phyloP scores from a whole-genome alignment of 2,797 vertebrate genomes.

The Urocyon cinereoargenteus region DNA sequence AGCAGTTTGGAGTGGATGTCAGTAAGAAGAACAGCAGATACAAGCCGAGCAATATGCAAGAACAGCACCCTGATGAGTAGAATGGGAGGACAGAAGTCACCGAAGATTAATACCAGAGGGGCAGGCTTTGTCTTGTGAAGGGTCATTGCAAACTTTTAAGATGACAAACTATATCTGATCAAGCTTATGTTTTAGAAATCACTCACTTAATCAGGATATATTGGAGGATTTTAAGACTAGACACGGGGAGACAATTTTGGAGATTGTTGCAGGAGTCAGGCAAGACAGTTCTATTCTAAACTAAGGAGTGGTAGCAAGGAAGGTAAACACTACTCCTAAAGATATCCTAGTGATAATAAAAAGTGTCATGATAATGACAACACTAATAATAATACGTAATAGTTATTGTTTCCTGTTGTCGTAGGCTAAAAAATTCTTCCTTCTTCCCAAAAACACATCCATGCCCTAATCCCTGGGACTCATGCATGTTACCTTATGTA shows the following conservation, averaged over 20 bases:
- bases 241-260: not conserved
- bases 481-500: not conserved
- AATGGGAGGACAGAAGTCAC: not conserved
- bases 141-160: not conserved
- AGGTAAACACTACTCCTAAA: not conserved
- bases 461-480: not conserved
- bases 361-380: not conserved
- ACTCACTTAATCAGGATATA: not conserved
- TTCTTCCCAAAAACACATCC: not conserved
- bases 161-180: not conserved
- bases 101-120: not conserved
- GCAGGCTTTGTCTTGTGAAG: not conserved
- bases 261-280: not conserved
- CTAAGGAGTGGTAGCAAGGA: not conserved
- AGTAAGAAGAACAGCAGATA: not conserved
- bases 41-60: not conserved
- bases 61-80: not conserved
- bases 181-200: slow-evolving; percentile 3
- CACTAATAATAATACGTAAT: not conserved
- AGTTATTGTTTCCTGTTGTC: not conserved
- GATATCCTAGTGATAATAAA: not conserved
- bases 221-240: not conserved
- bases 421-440: not conserved
- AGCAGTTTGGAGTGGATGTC: not conserved
- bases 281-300: not conserved